A percentile compares a stretch with the other conserved stretches of the same genome.
phyloP scores from a whole-genome alignment of 92 coral and sea anemone species.

The Ricordea florida region DNA sequence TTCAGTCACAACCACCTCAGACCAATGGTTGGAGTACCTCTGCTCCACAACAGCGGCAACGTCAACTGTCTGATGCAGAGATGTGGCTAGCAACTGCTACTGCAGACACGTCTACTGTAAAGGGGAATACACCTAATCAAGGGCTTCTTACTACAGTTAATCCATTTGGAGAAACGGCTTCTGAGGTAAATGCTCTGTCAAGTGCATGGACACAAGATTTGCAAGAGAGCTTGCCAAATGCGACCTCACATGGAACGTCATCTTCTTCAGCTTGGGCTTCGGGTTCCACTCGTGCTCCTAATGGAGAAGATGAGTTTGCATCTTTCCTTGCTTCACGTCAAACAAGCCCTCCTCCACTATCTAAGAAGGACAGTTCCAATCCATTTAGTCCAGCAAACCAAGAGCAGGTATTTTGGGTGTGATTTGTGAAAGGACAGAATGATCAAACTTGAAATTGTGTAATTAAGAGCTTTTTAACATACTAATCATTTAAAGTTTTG shows the following conservation, averaged over 20 bases:
- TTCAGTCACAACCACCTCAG: constrained; percentile 26
- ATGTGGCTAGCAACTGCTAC: constrained; percentile 85
- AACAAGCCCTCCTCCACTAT: constrained; percentile 51
- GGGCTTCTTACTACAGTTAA: constrained; percentile 83
- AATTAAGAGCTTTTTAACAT: not conserved
- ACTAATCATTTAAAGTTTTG: not conserved
- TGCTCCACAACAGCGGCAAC: constrained; percentile 13
- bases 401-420: constrained; percentile 40
- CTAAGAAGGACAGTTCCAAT: constrained; percentile 32
- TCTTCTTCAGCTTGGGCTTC: constrained; percentile 21
- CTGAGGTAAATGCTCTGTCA: constrained; percentile 76
- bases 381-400: constrained; percentile 17
- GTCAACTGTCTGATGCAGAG: constrained; percentile 74
- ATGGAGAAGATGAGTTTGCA: constrained; percentile 68
- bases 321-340: constrained; percentile 59
- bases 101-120: constrained; percentile 30
- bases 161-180: constrained; percentile 69
- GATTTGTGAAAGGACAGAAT: not conserved
- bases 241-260: constrained; percentile 28
- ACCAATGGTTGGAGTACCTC: constrained; percentile 20
- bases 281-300: constrained; percentile 16
- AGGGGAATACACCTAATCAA: constrained; percentile 46
- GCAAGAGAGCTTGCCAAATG: constrained; percentile 48
- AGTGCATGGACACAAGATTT: constrained; percentile 87
- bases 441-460: not conserved